These are phyloP conservation scores for Ceyx erithaca DNA, from an alignment of 2,797 vertebrate genomes.

Conservation along the genomic window DNA sequence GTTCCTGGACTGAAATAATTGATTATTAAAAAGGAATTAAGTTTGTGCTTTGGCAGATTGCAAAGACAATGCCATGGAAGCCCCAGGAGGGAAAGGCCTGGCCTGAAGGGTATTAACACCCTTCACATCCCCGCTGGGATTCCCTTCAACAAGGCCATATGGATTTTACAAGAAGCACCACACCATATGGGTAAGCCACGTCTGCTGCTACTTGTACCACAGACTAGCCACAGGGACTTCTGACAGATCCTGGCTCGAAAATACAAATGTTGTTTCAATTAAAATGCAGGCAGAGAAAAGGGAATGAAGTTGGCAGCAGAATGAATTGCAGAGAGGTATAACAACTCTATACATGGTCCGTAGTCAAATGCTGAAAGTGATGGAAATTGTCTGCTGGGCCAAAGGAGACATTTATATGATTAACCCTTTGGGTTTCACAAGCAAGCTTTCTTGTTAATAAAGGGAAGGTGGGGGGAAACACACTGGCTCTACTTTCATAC, in stretches of 20 bases:
- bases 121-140: conserved; percentile 90
- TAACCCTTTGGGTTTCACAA: conserved; percentile 45
- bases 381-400: conserved; percentile 39
- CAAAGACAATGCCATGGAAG: conserved; percentile 91
- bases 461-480: background rate
- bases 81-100: conserved; percentile 89
- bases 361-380: conserved; percentile 53
- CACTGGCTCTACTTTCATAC: background rate
- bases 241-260: conserved; percentile 85
- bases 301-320: conserved; percentile 78
- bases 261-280: conserved; percentile 91
- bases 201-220: conserved; percentile 85
- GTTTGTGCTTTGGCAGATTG: conserved; percentile 91
- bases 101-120: conserved; percentile 96
- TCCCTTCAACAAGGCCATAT: conserved; percentile 94
- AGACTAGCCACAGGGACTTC: conserved; percentile 89
- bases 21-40: conserved; percentile 90
- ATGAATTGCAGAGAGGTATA: conserved; percentile 74
- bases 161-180: conserved; percentile 91
- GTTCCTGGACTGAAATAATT: conserved; percentile 91
- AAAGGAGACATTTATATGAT: conserved; percentile 46
- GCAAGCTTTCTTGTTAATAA: background rate
- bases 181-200: conserved; percentile 94
- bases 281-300: conserved; percentile 83
- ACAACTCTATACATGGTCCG: conserved; percentile 69